Evolutionary conservation across 2,888 invertebrate genomes (phyloP), one percentile per base, ranked within the genome.

Genomic region (Metalampra italica): DNA sequence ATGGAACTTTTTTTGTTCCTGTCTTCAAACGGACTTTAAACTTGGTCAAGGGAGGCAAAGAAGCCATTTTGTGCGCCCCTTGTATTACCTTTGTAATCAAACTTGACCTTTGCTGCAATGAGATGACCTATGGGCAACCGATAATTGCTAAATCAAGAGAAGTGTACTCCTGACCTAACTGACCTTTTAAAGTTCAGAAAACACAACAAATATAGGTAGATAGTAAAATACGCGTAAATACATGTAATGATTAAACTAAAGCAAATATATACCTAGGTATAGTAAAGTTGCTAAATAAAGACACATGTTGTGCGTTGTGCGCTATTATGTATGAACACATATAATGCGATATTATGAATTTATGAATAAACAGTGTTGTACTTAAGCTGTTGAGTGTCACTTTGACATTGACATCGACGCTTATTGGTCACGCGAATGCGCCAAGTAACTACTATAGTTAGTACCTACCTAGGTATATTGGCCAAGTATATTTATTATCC

Each of bases 241-340:
- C 42, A 7, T 22, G 22, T 22, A 5, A 22, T 43, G 42, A 38
- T 43, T 13, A 29, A 15, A 41, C 37, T 39, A 47, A 47, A 44
- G 5, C 36, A 36, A 41, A 47, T 44, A 36, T 9, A 44, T 43
- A n/a, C n/a, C n/a, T n/a, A n/a, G n/a, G n/a, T n/a, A n/a, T n/a
- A n/a, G n/a, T n/a, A n/a, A n/a, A n/a, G 22, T 9, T 45, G 40
- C 42, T 42, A 44, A 52, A 39, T 47, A 48, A 46, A 41, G 40
- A 29, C 43, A 38, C 30, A 37, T 44, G 15, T 45, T 30, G 44
- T 46, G 15, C 29, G 39, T n/a, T n/a, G n/a, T n/a, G n/a, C n/a
- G n/a, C n/a, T n/a, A n/a, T n/a, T n/a, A n/a, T n/a, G n/a, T n/a
- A n/a, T n/a, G n/a, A n/a, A n/a, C n/a, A n/a, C n/a, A n/a, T n/a